Conservation (phyloP, 2,113 vertebrate species). For the Nothobranchius furzeri region DNA sequence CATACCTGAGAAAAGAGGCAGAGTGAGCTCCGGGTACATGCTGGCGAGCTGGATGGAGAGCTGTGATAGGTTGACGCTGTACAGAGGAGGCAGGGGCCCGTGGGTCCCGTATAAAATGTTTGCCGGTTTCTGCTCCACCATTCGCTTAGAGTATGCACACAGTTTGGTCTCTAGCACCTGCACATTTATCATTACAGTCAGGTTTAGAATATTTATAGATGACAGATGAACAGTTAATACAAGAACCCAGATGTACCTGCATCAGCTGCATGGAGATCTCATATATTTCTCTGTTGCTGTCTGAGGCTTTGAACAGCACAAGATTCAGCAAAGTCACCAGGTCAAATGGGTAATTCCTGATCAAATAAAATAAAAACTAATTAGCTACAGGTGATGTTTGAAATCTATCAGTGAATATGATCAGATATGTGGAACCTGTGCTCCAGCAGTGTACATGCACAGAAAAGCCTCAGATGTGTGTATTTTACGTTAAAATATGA, state of each 20-base stretch:
- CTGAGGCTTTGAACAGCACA: slow-evolving; percentile 97
- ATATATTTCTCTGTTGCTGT: slow-evolving; percentile 97
- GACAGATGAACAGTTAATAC: no score
- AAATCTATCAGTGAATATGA: not conserved
- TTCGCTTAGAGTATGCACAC: slow-evolving; percentile 93
- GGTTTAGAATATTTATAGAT: not conserved
- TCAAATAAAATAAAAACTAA: slow-evolving; percentile 6
- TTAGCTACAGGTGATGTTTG: not conserved
- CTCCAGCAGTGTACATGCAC: not conserved
- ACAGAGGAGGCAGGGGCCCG: slow-evolving; percentile 91
- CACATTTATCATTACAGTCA: not conserved
- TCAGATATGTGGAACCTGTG: not conserved
- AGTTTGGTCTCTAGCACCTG: slow-evolving; percentile 95
- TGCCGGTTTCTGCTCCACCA: slow-evolving; percentile 91
- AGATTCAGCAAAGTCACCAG: slow-evolving; percentile 95
- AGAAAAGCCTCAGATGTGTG: not conserved
- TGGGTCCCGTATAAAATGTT: slow-evolving; percentile 95
- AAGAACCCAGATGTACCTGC: slow-evolving; percentile 81
- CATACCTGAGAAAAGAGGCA: slow-evolving; percentile 97
- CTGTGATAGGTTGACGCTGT: slow-evolving; percentile 91
- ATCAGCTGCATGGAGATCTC: slow-evolving; percentile 99
- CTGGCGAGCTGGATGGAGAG: slow-evolving; percentile 93
- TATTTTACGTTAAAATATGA: no score
- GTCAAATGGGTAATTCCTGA: slow-evolving; percentile 97
- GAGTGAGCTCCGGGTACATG: slow-evolving; percentile 98